A percentile compares a stretch with the other conserved stretches of the same genome.
Conservation (phyloP, 2,797 vertebrate genomes). For the Myiotriccus ornatus region DNA sequence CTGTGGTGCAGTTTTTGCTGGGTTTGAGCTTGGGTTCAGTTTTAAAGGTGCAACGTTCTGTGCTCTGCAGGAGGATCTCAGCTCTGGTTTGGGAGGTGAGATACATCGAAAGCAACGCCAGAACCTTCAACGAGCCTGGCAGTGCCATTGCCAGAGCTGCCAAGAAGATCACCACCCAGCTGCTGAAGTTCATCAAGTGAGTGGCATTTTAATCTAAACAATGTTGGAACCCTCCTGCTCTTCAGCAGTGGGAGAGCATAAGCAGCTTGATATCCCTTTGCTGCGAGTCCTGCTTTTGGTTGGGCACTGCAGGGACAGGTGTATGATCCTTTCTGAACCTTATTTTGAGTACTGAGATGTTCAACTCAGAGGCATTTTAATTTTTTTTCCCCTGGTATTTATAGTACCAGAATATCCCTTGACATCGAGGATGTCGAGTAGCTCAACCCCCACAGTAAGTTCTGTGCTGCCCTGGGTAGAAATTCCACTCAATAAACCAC, state of each 20-base stretch:
- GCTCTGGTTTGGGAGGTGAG: conserved; percentile 95
- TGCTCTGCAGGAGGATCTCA: conserved; percentile 85
- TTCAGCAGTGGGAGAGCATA: not conserved
- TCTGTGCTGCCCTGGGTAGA: not conserved
- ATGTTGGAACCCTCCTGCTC: not conserved
- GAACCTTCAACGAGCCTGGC: conserved; percentile 93
- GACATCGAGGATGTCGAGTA: not conserved
- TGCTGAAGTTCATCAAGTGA: conserved; percentile 93
- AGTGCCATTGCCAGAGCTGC: conserved; percentile 93
- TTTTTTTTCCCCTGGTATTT: not conserved
- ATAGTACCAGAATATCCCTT: not conserved
- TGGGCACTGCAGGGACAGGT: not conserved
- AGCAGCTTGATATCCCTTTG: not conserved
- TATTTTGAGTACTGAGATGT: not conserved
- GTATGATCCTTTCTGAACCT: not conserved
- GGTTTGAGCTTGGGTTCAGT: not conserved
- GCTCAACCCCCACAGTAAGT: not conserved
- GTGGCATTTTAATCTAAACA: conserved; percentile 30
- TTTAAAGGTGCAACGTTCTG: not conserved
- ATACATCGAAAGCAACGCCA: conserved; percentile 93
- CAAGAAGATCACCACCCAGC: conserved; percentile 91
- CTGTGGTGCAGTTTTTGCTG: fast-evolving
- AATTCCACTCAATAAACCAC: no score
- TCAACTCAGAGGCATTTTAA: not conserved
- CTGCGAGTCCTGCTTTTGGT: not conserved